phyloP scores from a whole-genome alignment of 2,888 invertebrate species.

The Cheilosia pagana region DNA sequence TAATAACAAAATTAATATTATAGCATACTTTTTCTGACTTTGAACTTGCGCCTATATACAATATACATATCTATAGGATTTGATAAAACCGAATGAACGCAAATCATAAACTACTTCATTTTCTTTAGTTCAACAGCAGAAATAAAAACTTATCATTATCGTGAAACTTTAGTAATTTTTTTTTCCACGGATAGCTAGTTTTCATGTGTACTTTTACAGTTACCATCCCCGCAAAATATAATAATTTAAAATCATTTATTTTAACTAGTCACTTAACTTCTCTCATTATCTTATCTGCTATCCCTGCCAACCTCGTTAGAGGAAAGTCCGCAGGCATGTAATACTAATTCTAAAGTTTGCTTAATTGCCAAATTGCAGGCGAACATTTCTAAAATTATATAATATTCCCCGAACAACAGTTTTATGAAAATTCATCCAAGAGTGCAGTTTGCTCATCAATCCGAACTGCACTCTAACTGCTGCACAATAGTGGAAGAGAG shows the following conservation, averaged over 20 bases:
- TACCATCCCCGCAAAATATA: not conserved
- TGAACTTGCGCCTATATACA: too few species aligned
- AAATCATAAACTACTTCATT: not conserved
- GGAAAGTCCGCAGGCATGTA: constrained; percentile 37
- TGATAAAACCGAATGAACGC: too few species aligned
- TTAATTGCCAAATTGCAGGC: constrained; percentile 31
- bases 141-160: constrained; percentile 13
- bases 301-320: constrained; percentile 13
- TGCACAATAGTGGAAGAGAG: constrained; percentile 13
- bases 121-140: not conserved
- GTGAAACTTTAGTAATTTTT: not conserved
- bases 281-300: constrained; percentile 43
- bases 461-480: constrained; percentile 5
- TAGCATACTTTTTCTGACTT: too few species aligned
- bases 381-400: constrained; percentile 26
- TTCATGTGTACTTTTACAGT: constrained; percentile 7
- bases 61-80: too few species aligned
- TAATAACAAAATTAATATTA: too few species aligned
- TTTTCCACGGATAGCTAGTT: not conserved
- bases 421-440: constrained; percentile 5
- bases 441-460: constrained; percentile 19
- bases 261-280: constrained; percentile 35
- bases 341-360: constrained; percentile 48
- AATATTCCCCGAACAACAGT: constrained; percentile 9
- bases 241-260: constrained; percentile 27